Evolutionary conservation across 2,797 vertebrate species (phyloP).

Genomic region (Melanotaenia nigrans): DNA sequence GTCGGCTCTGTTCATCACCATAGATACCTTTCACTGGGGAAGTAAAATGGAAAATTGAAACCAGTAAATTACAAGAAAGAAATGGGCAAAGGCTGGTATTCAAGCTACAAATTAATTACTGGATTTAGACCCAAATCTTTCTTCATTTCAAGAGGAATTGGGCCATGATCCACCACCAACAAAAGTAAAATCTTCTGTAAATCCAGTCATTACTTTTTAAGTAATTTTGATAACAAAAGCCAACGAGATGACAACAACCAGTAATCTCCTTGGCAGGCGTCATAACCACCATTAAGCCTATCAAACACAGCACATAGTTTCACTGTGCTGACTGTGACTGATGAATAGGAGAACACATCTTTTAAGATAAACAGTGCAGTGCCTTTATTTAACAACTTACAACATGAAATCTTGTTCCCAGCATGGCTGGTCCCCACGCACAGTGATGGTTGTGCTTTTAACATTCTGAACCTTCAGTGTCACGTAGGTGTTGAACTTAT

Average conservation of each 20-base stretch:
- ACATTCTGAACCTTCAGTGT: conserved; percentile 99
- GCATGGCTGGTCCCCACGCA: conserved; percentile 93
- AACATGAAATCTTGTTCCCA: conserved; percentile 99
- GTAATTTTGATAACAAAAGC: background rate
- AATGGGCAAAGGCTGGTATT: conserved; percentile 47
- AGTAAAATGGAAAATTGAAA: conserved; percentile 65
- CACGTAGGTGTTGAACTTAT: conserved; percentile 97
- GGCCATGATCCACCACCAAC: background rate
- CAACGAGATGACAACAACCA: background rate
- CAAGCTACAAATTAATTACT: background rate
- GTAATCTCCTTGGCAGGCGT: background rate
- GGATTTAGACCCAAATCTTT: background rate
- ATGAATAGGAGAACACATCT: background rate
- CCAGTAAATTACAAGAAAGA: conserved; percentile 49
- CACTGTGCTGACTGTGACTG: background rate
- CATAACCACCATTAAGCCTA: background rate
- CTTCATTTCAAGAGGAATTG: background rate
- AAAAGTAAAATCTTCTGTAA: background rate
- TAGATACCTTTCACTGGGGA: conserved; percentile 60
- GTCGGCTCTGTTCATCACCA: conserved; percentile 46
- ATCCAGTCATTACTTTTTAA: background rate
- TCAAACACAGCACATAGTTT: background rate
- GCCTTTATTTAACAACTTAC: conserved; percentile 83
- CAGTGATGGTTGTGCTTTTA: conserved; percentile 95
- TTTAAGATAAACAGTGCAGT: background rate